Evolutionary conservation across 1,140 invertebrate genomes (phyloP).

Genomic region (Ctenoplectra terminalis): DNA sequence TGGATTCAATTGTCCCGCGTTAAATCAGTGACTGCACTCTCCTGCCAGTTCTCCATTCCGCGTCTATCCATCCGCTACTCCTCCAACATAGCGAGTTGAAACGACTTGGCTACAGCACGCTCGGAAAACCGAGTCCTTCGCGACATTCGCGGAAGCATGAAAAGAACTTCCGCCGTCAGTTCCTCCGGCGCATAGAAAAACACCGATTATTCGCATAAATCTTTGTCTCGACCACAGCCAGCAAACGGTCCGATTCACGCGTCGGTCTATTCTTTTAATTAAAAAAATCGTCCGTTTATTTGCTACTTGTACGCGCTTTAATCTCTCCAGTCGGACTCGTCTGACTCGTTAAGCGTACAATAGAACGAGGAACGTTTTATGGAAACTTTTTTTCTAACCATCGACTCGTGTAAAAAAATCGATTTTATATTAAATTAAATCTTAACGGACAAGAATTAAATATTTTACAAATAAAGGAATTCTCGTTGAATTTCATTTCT

Average conservation of each 20-base stretch:
- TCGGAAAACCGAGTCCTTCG: conserved; percentile 60
- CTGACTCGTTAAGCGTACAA: conserved; percentile 6
- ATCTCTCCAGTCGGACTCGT: conserved; percentile 8
- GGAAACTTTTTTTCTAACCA: background rate
- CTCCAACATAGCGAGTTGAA: conserved; percentile 76
- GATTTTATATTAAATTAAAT: background rate
- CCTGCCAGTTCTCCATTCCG: conserved; percentile 70
- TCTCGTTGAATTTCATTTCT: background rate
- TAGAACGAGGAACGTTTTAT: background rate
- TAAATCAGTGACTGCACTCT: conserved; percentile 82
- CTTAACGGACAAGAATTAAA: background rate
- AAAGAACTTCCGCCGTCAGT: conserved; percentile 47
- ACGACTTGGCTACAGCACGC: conserved; percentile 67
- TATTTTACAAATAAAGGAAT: background rate
- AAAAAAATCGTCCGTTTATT: conserved; percentile 22
- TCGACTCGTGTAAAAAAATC: background rate
- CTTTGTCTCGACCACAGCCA: conserved; percentile 17
- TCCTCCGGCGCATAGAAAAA: conserved; percentile 49
- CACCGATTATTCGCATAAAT: conserved; percentile 50
- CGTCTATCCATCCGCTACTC: conserved; percentile 75
- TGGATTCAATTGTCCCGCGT: conserved; percentile 83
- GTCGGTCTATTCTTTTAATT: conserved; percentile 19
- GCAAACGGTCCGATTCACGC: conserved; percentile 20
- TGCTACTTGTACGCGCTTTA: background rate
- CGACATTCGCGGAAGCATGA: conserved; percentile 46